These are phyloP conservation scores for Meta bourneti DNA, from an alignment of 2,888 invertebrate genomes.

Conservation along the genomic window DNA sequence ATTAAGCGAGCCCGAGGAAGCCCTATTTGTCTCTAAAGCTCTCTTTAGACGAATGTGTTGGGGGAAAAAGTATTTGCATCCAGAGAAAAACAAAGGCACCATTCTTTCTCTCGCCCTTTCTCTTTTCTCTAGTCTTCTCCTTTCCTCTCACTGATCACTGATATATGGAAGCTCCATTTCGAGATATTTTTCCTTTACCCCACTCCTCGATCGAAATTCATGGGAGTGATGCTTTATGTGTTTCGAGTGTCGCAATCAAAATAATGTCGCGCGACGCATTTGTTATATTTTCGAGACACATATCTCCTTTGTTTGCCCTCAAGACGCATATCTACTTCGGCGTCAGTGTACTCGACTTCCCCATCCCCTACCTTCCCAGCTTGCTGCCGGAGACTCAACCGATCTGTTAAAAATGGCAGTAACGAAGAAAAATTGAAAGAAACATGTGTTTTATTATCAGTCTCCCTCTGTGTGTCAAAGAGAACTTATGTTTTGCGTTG, in stretches of 20 bases:
- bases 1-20: constrained; percentile 73
- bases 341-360: not conserved
- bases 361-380: not conserved
- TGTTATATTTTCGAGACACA: not conserved
- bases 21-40: constrained; percentile 75
- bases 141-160: constrained; percentile 9
- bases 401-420: not conserved
- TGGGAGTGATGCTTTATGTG: constrained; percentile 51
- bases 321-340: constrained; percentile 11
- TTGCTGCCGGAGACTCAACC: not conserved
- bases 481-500: not conserved
- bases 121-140: not conserved
- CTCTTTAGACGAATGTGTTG: constrained; percentile 68
- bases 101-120: constrained; percentile 12
- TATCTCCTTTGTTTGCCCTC: not conserved
- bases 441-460: not conserved
- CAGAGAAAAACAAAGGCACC: constrained; percentile 63
- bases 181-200: constrained; percentile 1
- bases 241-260: constrained; percentile 56
- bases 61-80: constrained; percentile 64
- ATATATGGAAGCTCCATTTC: constrained; percentile 45
- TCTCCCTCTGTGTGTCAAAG: not conserved
- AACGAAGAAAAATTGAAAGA: not conserved
- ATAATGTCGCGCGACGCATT: constrained; percentile 23
- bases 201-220: constrained; percentile 45